These are phyloP conservation scores for Gambelia wislizenii DNA, from an alignment of 2,797 vertebrate species.

Conservation along the genomic window DNA sequence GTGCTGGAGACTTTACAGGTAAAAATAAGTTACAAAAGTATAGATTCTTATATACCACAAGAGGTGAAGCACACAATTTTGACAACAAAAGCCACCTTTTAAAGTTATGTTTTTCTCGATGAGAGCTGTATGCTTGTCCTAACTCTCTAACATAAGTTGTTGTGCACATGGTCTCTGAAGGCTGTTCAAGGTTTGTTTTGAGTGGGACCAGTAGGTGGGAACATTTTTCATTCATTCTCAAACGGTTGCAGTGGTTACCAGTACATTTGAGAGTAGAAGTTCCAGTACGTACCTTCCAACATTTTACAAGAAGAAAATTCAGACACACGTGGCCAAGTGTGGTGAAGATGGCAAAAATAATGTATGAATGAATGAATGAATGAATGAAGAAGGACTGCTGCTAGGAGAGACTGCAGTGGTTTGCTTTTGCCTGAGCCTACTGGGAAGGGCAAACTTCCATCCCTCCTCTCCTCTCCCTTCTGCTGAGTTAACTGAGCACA, in stretches of 20 bases:
- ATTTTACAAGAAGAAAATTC: too few relatives aligned
- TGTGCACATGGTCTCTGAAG: neutral
- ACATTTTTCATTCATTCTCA: neutral
- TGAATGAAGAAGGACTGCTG: too few relatives aligned
- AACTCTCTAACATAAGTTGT: neutral
- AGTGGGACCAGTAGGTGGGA: neutral
- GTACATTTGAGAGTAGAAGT: neutral
- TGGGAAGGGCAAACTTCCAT: too few relatives aligned
- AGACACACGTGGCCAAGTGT: too few relatives aligned
- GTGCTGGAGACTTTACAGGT: neutral
- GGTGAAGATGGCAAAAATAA: too few relatives aligned
- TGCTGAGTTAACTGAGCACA: too few relatives aligned
- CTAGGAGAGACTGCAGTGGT: too few relatives aligned
- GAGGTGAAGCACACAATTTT: neutral
- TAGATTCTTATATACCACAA: neutral
- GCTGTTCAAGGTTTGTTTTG: neutral
- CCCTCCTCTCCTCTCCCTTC: too few relatives aligned
- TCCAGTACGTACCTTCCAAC: too few relatives aligned
- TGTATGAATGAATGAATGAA: too few relatives aligned
- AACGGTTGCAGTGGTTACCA: neutral
- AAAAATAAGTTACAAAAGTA: constrained; percentile 21
- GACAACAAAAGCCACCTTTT: neutral
- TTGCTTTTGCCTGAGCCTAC: too few relatives aligned
- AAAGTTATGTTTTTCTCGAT: neutral
- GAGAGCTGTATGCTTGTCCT: neutral